Base-by-base conservation (phyloP, 2,888 invertebrate species). In the Diogma glabrata region DNA sequence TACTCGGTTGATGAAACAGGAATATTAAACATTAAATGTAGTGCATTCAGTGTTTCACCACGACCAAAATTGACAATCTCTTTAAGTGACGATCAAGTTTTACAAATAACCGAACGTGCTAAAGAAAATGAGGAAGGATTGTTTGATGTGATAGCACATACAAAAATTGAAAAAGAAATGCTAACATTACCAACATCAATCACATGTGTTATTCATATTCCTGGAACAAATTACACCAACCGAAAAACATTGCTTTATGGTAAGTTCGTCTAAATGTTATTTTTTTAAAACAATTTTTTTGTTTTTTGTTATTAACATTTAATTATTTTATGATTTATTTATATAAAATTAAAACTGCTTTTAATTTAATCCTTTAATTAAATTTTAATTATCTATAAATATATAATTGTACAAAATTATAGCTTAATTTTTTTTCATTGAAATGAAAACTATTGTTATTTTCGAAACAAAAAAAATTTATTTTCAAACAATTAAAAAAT, bases 291-390 rank as follows among this genome's bases (percentile, higher is more conserved):
- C n/a, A n/a, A n/a, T n/a, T n/a, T n/a, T n/a, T n/a, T n/a, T n/a
- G n/a, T 43, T 43, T 22, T 22, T 43, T n/a, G n/a, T n/a, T 43
- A n/a, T 2, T 22, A 14, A 22, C n/a, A 4, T 43, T 20, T 5
- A 17, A 14, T 43, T 43, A 43, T 22, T 43, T 19, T 22, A 43
- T 43, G 23, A 14, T 36, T 36, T 36, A 16, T 36, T n/a, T 36
- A 43, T 22, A 43, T 43, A 43, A 43, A 14, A n/a, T n/a, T n/a
- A n/a, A n/a, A n/a, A n/a, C 23, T 43, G 23, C 9, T 43, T 43
- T 43, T 22, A 12, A 14, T 36, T 2, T 36, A 6, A 22, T n/a
- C n/a, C n/a, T n/a, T 43, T 43, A 43, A 43, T 14, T 23, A 22
- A n/a, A 43, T 14, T 22, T 40, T 40, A 40, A 40, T 9, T 40